phyloP scores from a whole-genome alignment of 2,797 vertebrate species.

The Clamator glandarius region DNA sequence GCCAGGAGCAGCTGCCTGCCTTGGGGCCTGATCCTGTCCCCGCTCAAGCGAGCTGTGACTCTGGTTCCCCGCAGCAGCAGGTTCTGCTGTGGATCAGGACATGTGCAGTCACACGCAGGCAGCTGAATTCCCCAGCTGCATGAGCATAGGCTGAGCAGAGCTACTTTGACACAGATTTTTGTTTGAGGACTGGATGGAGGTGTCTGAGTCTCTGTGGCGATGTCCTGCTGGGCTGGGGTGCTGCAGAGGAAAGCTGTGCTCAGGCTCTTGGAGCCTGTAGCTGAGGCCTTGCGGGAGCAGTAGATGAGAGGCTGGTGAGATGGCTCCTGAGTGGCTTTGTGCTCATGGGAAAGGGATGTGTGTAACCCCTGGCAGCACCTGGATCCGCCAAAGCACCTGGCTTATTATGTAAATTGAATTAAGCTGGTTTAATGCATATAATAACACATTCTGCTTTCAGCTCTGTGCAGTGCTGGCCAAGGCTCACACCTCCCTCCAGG shows the following conservation, averaged over 20 bases:
- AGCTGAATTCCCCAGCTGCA: accelerated
- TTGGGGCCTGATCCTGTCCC: neutral
- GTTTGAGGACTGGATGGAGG: neutral
- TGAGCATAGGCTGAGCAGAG: accelerated
- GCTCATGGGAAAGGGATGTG: neutral
- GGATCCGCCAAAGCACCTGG: neutral
- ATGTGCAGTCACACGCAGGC: accelerated
- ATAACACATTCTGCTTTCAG: neutral
- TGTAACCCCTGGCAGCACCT: neutral
- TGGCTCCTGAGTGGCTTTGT: accelerated
- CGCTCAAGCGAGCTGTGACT: neutral
- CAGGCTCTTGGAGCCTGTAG: neutral
- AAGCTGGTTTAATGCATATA: accelerated
- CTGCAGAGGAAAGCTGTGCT: neutral
- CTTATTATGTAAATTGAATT: neutral
- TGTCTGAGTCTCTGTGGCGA: accelerated
- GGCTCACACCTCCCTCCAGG: accelerated
- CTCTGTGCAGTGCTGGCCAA: accelerated
- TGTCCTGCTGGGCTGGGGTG: neutral
- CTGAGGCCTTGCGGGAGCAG: neutral
- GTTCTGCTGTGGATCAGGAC: neutral
- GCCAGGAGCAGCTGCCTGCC: neutral
- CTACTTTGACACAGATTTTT: neutral
- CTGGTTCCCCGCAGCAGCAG: accelerated
- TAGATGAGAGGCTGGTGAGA: neutral